Evolutionary conservation across 1,140 invertebrate species (phyloP), one percentile per base, ranked within the genome.

Genomic region (Eufriesea mexicana): DNA sequence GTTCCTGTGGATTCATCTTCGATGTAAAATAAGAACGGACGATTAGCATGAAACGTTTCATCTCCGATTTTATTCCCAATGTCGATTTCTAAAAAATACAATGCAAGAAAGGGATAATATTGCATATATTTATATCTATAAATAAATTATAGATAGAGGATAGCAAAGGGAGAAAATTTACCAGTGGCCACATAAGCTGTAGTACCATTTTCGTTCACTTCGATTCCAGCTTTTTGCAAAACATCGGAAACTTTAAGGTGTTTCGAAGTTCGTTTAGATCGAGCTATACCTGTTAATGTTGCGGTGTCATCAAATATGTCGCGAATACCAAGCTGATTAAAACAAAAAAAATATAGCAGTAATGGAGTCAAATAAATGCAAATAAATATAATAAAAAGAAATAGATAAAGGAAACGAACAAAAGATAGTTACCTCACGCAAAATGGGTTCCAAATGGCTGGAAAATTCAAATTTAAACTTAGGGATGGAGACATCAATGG

Each of bases 181-280:
- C 97, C 96, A 82, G 98, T 98, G 12, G 97, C 96, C 0, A 96
- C 96, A 89, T 95, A 97, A 7, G 96, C 97, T 8, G 95, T 95
- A 55, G 96, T 98, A 62, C 98, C 98, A 86, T 97, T 94, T 93
- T 99, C 98, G 89, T 98, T 97, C 4, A 98, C 96, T 91, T 97
- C 96, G 57, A 99, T 96, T 72, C 97, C 97, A 66, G 96, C 95
- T 89, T 98, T 97, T 90, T 98, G 98, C 45, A 98, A 84, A 23
- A 98, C 95, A 82, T 97, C 96, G 0, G 96, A 96, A 0, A 98
- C 96, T 49, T 95, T 94, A 20, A 97, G 90, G 55, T 94, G 93
- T 35, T 92, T 93, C 4, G 92, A 89, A 8, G 93, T 89, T 2
- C 92, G 90, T 75, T 94, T 95, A 2, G 95, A 95, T 20, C 95